Evolutionary conservation across 2,888 invertebrate genomes (phyloP), one percentile per base, ranked within the genome.

Genomic region (Diadromus collaris): DNA sequence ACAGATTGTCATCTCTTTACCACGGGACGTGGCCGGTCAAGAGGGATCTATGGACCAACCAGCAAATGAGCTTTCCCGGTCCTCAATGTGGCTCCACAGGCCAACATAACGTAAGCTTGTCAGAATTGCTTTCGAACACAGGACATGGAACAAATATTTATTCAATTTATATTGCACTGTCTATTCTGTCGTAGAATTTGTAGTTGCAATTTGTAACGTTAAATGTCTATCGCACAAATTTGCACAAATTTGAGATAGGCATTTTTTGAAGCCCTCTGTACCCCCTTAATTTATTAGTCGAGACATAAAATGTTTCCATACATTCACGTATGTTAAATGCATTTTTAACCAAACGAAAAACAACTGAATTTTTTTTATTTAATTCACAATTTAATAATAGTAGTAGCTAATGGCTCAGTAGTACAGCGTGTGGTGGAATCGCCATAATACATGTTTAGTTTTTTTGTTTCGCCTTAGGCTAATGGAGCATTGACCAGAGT

Each of bases 1-100:
- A 89, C 81, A 89, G 87, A 81, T 81, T 92, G 75, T 90, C 92
- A 13, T 90, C 92, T 54, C 90, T 93, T 74, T 93, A 93, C 85
- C 93, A 93, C 84, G 94, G 93, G n/a, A 93, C 93, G 16, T 94
- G 94, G 94, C 93, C 94, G 6, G 92, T 93, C 54, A 93, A 93
- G 85, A 91, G 90, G 84, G 90, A 89, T 76, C 84, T 85, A 80
- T 91, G 88, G 91, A 88, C 88, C 78, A 89, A 78, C 82, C 89
- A 88, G 79, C 87, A 85, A 81, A 85, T 85, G 81, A 86, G 84
- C 48, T 84, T 86, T 75, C 78, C 86, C 64, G 81, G 83, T 69
- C 87, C 88, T 48, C 88, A 86, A 65, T 83, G 81, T 77, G 81
- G 85, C 64, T 85, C 88, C 24, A 78, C 83, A 41, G 85, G 82